Percentiles rank a stretch among this genome's conserved stretches.
Evolutionary conservation across 1,140 invertebrate species (phyloP).

Genomic region (Zaprionus taronus): DNA sequence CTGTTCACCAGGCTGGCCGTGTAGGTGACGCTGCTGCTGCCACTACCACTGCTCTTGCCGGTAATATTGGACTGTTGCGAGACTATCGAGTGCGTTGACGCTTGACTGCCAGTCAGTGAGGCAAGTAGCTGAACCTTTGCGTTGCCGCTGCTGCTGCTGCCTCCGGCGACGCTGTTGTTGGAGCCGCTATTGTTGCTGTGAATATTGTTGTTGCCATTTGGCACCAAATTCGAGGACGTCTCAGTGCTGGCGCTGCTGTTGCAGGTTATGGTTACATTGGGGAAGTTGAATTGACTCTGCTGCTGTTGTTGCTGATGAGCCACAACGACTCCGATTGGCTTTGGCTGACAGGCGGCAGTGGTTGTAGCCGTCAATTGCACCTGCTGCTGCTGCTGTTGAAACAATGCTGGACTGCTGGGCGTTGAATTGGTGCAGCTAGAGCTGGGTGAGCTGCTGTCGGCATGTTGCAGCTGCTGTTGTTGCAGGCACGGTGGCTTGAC

Average conservation of each 20-base stretch:
- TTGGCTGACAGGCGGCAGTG: slow-evolving; percentile 80
- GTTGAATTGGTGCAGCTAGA: slow-evolving; percentile 98
- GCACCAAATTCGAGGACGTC: slow-evolving; percentile 11
- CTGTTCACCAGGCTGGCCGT: slow-evolving; percentile 65
- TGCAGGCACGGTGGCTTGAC: slow-evolving; percentile 50
- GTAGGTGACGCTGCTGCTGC: slow-evolving; percentile 30
- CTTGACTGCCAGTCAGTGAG: slow-evolving; percentile 59
- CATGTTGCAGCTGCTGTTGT: slow-evolving; percentile 81
- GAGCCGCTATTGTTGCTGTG: slow-evolving; percentile 21
- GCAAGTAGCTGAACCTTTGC: slow-evolving; percentile 45
- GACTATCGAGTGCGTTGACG: slow-evolving; percentile 42
- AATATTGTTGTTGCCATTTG: slow-evolving; percentile 37
- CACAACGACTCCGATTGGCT: slow-evolving; percentile 15
- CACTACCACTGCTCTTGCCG: slow-evolving; percentile 24
- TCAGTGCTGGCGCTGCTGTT: slow-evolving; percentile 52
- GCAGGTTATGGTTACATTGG: slow-evolving; percentile 85
- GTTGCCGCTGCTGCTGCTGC: slow-evolving; percentile 43
- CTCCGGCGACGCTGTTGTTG: slow-evolving; percentile 6
- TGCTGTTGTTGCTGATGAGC: slow-evolving; percentile 55
- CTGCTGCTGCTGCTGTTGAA: slow-evolving; percentile 83
- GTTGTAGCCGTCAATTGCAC: slow-evolving; percentile 51
- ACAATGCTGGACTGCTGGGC: slow-evolving; percentile 95
- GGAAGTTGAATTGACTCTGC: slow-evolving; percentile 93
- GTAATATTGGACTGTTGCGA: slow-evolving; percentile 54
- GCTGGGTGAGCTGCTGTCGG: slow-evolving; percentile 96